Conservation (phyloP, 2,888 invertebrate genomes). For the Chrysolina haemoptera region DNA sequence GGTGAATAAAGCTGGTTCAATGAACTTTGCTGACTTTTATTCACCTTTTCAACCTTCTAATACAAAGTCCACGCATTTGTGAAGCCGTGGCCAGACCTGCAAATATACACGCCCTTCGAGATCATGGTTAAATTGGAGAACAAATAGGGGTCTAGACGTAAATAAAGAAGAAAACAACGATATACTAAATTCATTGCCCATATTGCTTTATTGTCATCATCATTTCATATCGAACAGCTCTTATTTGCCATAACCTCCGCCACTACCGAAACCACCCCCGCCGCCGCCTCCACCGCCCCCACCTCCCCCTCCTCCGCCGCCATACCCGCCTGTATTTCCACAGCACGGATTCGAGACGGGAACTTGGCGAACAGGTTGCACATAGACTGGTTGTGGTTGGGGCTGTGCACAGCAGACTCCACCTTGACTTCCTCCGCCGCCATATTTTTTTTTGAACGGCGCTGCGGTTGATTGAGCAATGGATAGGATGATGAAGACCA, state of each 20-base stretch:
- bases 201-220: no score
- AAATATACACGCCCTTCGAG: no score
- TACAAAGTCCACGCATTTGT: no score
- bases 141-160: no score
- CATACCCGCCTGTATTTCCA: background rate
- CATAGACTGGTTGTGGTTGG: background rate
- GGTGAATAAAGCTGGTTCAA: no score
- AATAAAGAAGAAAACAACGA: no score
- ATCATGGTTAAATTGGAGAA: no score
- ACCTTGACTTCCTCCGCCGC: background rate
- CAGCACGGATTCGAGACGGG: background rate
- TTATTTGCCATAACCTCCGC: constrained; percentile 27
- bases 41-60: no score
- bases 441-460: background rate
- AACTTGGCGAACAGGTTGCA: background rate
- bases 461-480: background rate
- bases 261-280: constrained; percentile 22
- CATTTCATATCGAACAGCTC: background rate
- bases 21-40: no score
- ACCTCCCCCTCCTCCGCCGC: constrained; percentile 18
- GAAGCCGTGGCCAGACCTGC: no score
- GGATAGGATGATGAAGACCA: background rate
- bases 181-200: no score
- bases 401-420: background rate
- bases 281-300: constrained; percentile 28